These are phyloP conservation scores for Prionchulus punctatus DNA, from an alignment of 2,888 invertebrate species.

Conservation along the genomic window DNA sequence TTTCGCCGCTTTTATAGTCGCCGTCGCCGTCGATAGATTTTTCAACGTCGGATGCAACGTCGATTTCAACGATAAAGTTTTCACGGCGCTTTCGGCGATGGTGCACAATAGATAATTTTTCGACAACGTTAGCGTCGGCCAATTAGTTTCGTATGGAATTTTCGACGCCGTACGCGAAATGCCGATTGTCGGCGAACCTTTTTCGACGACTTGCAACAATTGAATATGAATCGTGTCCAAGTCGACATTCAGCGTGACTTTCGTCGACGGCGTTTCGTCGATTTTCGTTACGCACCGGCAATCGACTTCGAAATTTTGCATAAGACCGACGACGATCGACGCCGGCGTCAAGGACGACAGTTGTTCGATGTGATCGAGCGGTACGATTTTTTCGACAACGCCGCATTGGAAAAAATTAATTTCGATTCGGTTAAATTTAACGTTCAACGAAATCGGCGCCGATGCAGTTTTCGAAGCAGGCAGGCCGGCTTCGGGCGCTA, in stretches of 20 bases:
- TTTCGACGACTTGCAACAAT: slow-evolving; percentile 14
- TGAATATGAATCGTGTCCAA: slow-evolving; percentile 12
- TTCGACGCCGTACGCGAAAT: slow-evolving; percentile 16
- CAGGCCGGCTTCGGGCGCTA: neutral
- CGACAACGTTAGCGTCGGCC: slow-evolving; percentile 9
- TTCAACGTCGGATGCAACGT: neutral
- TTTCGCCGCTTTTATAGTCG: no score
- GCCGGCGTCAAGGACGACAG: neutral
- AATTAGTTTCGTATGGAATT: slow-evolving; percentile 14
- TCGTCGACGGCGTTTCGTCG: neutral
- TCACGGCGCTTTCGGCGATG: neutral
- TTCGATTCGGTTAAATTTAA: slow-evolving; percentile 11
- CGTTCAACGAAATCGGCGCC: slow-evolving; percentile 4
- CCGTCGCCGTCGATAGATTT: no score
- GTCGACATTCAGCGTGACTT: neutral
- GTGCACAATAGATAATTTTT: neutral
- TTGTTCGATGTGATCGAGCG: neutral
- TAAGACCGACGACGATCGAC: neutral
- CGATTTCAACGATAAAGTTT: neutral
- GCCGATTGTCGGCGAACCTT: slow-evolving; percentile 11
- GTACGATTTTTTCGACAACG: slow-evolving; percentile 7
- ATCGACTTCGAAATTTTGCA: neutral
- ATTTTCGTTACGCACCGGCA: neutral
- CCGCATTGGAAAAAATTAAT: slow-evolving; percentile 16
- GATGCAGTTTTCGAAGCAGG: neutral